A percentile compares a stretch with the other conserved stretches of the same genome.
phyloP scores from a whole-genome alignment of 2,113 vertebrate genomes.

The Anolis sagrei region DNA sequence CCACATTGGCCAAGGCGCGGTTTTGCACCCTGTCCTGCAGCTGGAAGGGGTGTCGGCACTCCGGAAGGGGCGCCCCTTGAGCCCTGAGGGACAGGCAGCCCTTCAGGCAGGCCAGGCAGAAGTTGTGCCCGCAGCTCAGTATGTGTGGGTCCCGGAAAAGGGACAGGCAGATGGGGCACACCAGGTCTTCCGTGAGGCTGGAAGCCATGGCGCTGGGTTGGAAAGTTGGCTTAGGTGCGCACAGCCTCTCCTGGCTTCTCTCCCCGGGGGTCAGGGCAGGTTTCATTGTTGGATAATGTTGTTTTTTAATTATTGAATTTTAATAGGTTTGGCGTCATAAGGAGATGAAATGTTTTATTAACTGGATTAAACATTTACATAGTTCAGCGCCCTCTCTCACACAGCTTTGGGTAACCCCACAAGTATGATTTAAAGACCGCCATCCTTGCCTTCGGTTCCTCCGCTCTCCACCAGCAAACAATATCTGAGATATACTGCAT shows the following conservation, averaged over 20 bases:
- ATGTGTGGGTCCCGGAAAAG: conserved; percentile 2
- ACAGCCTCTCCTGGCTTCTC: too few species aligned
- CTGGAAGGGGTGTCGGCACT: neutral
- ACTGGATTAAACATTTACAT: neutral
- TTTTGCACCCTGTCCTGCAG: neutral
- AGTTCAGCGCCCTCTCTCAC: neutral
- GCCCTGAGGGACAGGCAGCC: neutral
- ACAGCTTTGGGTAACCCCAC: neutral
- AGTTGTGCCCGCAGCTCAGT: conserved; percentile 5
- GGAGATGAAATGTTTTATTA: neutral
- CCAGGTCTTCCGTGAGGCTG: neutral
- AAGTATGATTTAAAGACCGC: neutral
- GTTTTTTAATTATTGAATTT: neutral
- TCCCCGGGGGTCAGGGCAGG: too few species aligned
- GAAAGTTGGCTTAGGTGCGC: too few species aligned
- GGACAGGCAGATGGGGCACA: conserved; percentile 10
- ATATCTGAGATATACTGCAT: neutral
- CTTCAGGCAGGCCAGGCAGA: conserved; percentile 2
- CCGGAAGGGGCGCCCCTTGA: neutral
- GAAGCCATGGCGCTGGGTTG: neutral
- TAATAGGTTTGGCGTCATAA: neutral
- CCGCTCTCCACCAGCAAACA: neutral
- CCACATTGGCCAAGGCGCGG: neutral
- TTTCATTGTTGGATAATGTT: neutral
- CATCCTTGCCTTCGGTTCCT: too few species aligned